Base-by-base conservation (phyloP, 2,888 invertebrate genomes). In the Coenonympha arcania region DNA sequence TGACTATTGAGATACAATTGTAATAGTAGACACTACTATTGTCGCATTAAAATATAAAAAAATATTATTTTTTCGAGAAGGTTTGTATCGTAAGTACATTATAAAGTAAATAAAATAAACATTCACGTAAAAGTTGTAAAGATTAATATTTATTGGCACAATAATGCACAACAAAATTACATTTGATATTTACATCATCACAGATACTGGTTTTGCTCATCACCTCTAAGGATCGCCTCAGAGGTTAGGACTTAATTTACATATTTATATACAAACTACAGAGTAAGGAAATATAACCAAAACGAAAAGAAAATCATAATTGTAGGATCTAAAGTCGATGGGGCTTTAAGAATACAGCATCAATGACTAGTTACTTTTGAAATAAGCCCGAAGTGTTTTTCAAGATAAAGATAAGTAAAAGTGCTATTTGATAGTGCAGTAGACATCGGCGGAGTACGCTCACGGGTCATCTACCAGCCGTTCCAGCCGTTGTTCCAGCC, bases 381-480 rank as follows among this genome's bases (percentile, higher is more conserved):
- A n/a, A n/a, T n/a, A n/a, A n/a, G n/a, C n/a, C n/a, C n/a, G n/a
- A n/a, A n/a, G n/a, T n/a, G 19, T 24, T 28, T 24, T 19, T 31
- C 16, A 15, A 36, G 11, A n/a, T n/a, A n/a, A n/a, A n/a, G n/a
- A n/a, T 39, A n/a, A 9, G 11, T 4, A 15, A 28, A 28, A 3
- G 11, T 2, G 8, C 9, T 26, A 15, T 36, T 28, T 37, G 36
- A 18, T 28, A 28, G 36, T 36, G 45, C 4, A 19, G 28, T 37
- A 5, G 28, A 8, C 8, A n/a, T 19, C 3, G 8, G 6, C 26
- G 9, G 19, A 16, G 5, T n/a, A n/a, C n/a, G n/a, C n/a, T n/a
- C n/a, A n/a, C n/a, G n/a, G 15, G 16, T 33, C 30, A 48, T 48
- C 52, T 46, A 57, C 56, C 54, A 58, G 41, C 54, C 52, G 51